Evolutionary conservation across 2,113 vertebrate genomes (phyloP).

Genomic region (Ophthalmotilapia sp.): DNA sequence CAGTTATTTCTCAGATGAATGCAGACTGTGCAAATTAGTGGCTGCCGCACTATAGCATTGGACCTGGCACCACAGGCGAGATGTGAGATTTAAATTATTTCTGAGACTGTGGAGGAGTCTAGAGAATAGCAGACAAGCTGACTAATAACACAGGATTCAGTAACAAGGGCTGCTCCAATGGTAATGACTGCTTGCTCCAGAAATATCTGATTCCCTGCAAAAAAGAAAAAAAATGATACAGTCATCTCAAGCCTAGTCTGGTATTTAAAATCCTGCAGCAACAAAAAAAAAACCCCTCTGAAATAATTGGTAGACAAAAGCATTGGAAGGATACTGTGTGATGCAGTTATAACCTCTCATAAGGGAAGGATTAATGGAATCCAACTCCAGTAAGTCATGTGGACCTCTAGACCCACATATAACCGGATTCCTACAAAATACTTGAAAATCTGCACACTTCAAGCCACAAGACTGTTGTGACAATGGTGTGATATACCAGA

Average conservation of each 20-base stretch:
- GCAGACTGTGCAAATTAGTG: constrained; percentile 50
- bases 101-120: constrained; percentile 55
- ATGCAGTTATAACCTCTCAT: neutral
- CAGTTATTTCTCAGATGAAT: constrained; percentile 49
- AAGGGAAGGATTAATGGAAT: constrained; percentile 24
- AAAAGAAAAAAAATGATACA: constrained; percentile 6
- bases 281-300: accelerated
- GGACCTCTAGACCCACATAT: neutral
- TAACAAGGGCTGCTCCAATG: constrained; percentile 47
- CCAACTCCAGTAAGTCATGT: constrained; percentile 32
- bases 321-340: neutral
- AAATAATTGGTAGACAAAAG: constrained; percentile 45
- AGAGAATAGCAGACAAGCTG: constrained; percentile 58
- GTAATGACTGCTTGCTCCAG: constrained; percentile 60
- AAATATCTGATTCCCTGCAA: constrained; percentile 52
- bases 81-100: constrained; percentile 66
- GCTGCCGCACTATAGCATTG: constrained; percentile 5
- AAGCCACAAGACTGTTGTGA: neutral
- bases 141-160: constrained; percentile 63
- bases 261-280: constrained; percentile 34
- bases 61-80: constrained; percentile 32
- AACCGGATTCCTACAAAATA: neutral
- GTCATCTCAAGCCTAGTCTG: constrained; percentile 10
- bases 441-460: neutral
- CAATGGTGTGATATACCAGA: neutral